Evolutionary conservation across 2,888 invertebrate species (phyloP).

Genomic region (Caenorhabditis wallacei): DNA sequence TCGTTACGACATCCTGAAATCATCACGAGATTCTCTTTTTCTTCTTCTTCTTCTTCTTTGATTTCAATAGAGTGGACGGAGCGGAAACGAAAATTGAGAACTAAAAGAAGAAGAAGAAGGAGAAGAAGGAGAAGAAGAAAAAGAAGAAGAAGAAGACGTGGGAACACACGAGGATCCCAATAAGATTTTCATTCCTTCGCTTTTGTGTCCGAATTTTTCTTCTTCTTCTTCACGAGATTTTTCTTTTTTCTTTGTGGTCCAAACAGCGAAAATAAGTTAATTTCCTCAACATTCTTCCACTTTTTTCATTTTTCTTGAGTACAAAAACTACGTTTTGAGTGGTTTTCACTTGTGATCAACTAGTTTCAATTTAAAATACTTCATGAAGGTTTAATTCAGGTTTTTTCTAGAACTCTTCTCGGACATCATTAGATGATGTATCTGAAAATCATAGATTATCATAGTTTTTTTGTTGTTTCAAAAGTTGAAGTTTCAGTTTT

Average conservation of each 20-base stretch:
- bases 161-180: slow-evolving; percentile 47
- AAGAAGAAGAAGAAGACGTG: slow-evolving; percentile 44
- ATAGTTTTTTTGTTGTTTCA: neutral
- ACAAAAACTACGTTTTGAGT: too few species aligned
- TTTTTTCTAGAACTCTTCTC: too few species aligned
- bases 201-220: neutral
- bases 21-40: slow-evolving; percentile 31
- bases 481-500: neutral
- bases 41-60: slow-evolving; percentile 26
- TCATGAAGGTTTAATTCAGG: too few species aligned
- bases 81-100: slow-evolving; percentile 62
- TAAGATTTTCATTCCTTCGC: slow-evolving; percentile 28
- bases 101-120: slow-evolving; percentile 9
- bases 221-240: slow-evolving; percentile 24
- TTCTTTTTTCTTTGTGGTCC: neutral
- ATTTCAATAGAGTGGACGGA: slow-evolving; percentile 51
- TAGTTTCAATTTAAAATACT: too few species aligned
- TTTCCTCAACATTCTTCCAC: slow-evolving; percentile 5
- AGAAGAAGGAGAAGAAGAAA: slow-evolving; percentile 23
- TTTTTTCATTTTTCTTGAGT: slow-evolving; percentile 4
- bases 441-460: neutral
- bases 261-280: slow-evolving; percentile 20
- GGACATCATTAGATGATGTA: too few species aligned
- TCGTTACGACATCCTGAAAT: slow-evolving; percentile 8
- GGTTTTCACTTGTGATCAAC: too few species aligned